Conservation (phyloP, 2,113 vertebrate species). For the Gymnobelideus leadbeateri region DNA sequence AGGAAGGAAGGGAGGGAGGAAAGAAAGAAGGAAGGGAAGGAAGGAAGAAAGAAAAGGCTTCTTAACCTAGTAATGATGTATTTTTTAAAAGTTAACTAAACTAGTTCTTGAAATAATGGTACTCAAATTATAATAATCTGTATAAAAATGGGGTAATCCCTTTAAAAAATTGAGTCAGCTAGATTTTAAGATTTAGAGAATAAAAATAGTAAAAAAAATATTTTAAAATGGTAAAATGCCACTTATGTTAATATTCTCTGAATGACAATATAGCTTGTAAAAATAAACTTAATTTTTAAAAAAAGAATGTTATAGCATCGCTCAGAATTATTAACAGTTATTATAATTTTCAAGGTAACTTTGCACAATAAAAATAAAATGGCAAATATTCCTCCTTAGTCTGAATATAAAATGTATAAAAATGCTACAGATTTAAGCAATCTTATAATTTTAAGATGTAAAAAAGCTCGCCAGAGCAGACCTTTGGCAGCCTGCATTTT, state of each 20-base stretch:
- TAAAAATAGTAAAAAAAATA: slow-evolving; percentile 40
- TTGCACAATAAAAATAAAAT: slow-evolving; percentile 8
- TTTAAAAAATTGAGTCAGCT: not conserved
- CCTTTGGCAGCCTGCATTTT: slow-evolving; percentile 53
- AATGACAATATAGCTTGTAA: slow-evolving; percentile 1
- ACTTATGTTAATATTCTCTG: not conserved
- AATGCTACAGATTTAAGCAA: slow-evolving; percentile 63
- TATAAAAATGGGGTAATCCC: slow-evolving; percentile 20
- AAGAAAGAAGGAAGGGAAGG: not conserved
- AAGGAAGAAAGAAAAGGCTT: not conserved
- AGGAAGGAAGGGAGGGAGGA: too few relatives aligned
- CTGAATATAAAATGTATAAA: slow-evolving; percentile 50
- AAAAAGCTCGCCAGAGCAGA: slow-evolving; percentile 51
- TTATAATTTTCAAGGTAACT: slow-evolving; percentile 30
- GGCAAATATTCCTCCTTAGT: slow-evolving; percentile 22
- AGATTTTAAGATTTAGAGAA: not conserved
- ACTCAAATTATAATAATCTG: not conserved
- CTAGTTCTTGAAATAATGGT: slow-evolving; percentile 18
- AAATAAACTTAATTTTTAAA: not conserved
- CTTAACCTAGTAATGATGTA: not conserved
- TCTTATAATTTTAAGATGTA: slow-evolving; percentile 61
- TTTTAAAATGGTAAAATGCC: slow-evolving; percentile 34
- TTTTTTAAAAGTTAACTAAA: slow-evolving; percentile 38
- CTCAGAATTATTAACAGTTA: slow-evolving; percentile 35
- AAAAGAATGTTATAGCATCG: slow-evolving; percentile 35